Base-by-base conservation (phyloP, 1,140 invertebrate genomes). In the Drosophila micromelanica region DNA sequence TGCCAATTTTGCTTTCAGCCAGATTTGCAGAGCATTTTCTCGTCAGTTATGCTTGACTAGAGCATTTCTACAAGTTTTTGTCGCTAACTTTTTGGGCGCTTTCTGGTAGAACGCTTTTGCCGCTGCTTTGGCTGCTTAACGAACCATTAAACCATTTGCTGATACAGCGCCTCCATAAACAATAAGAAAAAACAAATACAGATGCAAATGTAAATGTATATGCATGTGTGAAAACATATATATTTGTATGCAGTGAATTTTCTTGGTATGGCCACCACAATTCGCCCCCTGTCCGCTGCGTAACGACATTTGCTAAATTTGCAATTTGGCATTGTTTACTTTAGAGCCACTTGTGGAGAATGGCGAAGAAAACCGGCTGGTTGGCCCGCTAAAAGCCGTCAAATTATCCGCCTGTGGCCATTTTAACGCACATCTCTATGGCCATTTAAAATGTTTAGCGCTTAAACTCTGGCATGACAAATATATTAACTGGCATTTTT, bases 111-210 rank as follows among this genome's bases (percentile, higher is more conserved):
- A 73, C 54, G 59, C 48, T 69, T 64, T 70, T 77, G 57, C 32
- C 56, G 55, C 73, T 65, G 49, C 48, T 78, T 82, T 75, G 65
- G 48, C 68, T 85, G 81, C 54, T 63, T 78, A 85, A 85, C 81
- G 81, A 86, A 74, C 78, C 81, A 67, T 86, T 86, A 78, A 86
- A 86, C 82, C 73, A 80, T 86, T 74, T 86, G 78, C 65, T 86
- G 81, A 81, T 86, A 75, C 52, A 77, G 74, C 67, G 32, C 43
- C 42, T 12, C 57, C 8, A 67, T 49, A 61, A 61, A 61, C 38
- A 61, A 23, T 23, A 23, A 23, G 20, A 61, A 61, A 15, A 61
- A 2, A 49, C 43, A 23, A 15, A 40, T 13, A 32, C 56, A 46
- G 2, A 60, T 45, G 45, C 12, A 45, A 38, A 56, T 38, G 27